Conservation (phyloP, 1,140 invertebrate genomes). For the Trachymyrmex septentrionalis region DNA sequence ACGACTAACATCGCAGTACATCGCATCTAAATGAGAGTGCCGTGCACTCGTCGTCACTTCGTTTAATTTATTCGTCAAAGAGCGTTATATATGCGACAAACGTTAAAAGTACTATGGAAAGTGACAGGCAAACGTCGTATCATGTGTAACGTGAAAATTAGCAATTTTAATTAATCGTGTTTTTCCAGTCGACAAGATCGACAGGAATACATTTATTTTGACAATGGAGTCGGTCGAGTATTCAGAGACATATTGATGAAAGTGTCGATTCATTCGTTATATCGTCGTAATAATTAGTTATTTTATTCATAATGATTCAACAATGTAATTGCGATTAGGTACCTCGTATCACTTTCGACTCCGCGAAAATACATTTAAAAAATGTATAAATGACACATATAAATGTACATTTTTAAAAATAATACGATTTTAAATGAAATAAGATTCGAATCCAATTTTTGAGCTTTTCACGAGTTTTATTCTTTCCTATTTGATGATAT, state of each 20-base stretch:
- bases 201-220: background rate
- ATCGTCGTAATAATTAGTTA: background rate
- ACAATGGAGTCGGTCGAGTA: background rate
- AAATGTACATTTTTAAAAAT: too few species aligned
- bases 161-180: background rate
- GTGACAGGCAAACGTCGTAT: background rate
- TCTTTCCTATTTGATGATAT: too few species aligned
- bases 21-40: background rate
- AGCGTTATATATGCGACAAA: background rate
- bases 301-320: too few species aligned
- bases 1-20: background rate
- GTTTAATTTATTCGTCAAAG: background rate
- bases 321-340: too few species aligned
- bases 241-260: background rate
- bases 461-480: too few species aligned
- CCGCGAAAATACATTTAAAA: too few species aligned
- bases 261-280: background rate
- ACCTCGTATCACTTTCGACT: too few species aligned
- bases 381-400: too few species aligned
- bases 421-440: too few species aligned
- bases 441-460: too few species aligned
- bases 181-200: background rate
- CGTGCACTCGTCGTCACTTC: background rate
- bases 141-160: conserved; percentile 3
- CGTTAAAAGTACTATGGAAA: background rate